These are phyloP conservation scores for Alexandromys fortis DNA, from an alignment of 2,113 vertebrate genomes.

Conservation along the genomic window DNA sequence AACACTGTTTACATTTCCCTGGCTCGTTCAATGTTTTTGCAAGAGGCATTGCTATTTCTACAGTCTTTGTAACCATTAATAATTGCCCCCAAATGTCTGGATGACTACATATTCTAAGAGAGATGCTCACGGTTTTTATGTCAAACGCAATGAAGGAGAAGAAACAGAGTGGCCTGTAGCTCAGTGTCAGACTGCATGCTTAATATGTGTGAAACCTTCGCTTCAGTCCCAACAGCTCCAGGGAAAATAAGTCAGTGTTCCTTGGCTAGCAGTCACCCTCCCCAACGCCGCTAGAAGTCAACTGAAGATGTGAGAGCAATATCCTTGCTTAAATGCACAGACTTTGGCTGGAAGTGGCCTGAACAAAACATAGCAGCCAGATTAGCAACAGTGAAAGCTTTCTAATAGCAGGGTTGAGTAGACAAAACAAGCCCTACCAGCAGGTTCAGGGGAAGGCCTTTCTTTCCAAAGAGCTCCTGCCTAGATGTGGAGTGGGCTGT, in stretches of 20 bases:
- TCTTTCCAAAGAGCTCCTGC: neutral
- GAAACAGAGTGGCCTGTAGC: neutral
- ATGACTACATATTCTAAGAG: neutral
- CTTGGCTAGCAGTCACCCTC: neutral
- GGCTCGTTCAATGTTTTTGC: neutral
- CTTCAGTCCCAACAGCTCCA: neutral
- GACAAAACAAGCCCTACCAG: neutral
- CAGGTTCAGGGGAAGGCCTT: neutral
- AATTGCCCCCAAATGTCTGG: neutral
- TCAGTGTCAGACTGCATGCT: neutral
- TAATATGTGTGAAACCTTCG: neutral
- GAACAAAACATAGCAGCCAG: neutral
- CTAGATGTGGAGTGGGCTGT: neutral
- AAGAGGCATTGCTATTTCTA: neutral
- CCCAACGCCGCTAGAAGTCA: neutral
- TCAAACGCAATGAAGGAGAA: neutral
- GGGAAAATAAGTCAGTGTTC: neutral
- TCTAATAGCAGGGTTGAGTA: neutral
- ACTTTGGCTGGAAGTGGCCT: neutral
- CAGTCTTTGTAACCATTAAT: neutral
- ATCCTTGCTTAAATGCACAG: rapidly evolving
- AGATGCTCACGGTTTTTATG: neutral
- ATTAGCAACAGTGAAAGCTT: neutral
- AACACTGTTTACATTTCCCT: neutral
- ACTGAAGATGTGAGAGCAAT: neutral